Evolutionary conservation across 2,888 invertebrate genomes (phyloP).

Genomic region (Poecilus cupreus): DNA sequence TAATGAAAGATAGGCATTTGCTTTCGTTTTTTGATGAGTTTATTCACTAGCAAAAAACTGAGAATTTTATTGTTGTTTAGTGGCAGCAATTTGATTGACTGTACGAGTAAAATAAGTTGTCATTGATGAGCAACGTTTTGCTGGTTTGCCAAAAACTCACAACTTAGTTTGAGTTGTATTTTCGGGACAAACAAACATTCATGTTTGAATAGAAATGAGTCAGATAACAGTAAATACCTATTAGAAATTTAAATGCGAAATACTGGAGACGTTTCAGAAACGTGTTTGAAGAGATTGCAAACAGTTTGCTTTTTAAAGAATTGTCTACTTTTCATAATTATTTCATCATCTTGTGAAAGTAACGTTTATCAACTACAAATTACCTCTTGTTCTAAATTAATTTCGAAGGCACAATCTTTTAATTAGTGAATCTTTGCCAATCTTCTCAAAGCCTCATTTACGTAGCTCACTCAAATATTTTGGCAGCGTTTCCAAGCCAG

Average conservation of each 20-base stretch:
- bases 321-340: slow-evolving; percentile 3
- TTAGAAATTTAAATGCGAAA: background rate
- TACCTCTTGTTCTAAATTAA: background rate
- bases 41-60: no score
- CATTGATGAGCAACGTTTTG: no score
- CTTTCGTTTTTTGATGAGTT: no score
- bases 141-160: background rate
- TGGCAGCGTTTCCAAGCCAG: background rate
- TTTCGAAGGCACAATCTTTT: slow-evolving; percentile 2
- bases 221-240: background rate
- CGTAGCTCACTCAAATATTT: background rate
- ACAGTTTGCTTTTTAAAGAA: background rate
- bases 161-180: background rate
- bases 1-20: no score
- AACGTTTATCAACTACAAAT: background rate
- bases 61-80: no score
- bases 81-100: no score
- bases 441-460: background rate
- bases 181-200: background rate
- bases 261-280: background rate
- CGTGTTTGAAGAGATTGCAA: no score
- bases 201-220: background rate
- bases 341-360: background rate
- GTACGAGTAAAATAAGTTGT: no score
- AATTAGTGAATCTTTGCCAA: slow-evolving; percentile 11